Percentiles rank a stretch among this genome's conserved stretches.
These are phyloP conservation scores for Apostichopus californicus DNA, from an alignment of 35 echinoderm and acorn worm species.

Conservation along the genomic window DNA sequence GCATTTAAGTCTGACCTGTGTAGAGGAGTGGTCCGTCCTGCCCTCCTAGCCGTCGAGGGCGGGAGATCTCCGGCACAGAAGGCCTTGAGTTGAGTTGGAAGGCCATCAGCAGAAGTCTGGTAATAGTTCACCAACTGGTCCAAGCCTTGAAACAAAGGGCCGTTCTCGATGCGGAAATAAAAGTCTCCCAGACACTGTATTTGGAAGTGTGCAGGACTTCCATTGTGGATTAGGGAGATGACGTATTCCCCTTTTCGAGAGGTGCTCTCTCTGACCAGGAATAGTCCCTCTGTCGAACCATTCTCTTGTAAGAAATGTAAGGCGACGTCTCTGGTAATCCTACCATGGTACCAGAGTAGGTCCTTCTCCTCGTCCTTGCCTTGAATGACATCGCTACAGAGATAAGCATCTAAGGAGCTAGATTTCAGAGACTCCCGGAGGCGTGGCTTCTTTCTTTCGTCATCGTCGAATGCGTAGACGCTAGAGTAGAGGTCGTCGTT, in stretches of 20 bases:
- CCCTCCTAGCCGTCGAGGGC: conserved; percentile 49
- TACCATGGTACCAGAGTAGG: conserved; percentile 90
- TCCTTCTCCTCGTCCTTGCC: conserved; percentile 83
- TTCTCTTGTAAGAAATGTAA: conserved; percentile 81
- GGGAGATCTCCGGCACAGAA: conserved; percentile 58
- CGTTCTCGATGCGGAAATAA: conserved; percentile 85
- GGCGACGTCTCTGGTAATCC: conserved; percentile 90
- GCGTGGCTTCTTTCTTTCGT: conserved; percentile 24
- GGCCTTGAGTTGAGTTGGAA: conserved; percentile 51
- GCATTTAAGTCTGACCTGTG: conserved; percentile 53
- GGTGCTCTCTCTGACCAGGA: conserved; percentile 85
- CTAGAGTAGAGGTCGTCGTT: conserved; percentile 48
- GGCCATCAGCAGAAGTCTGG: conserved; percentile 44
- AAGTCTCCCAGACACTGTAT: conserved; percentile 91
- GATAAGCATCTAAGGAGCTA: conserved; percentile 67
- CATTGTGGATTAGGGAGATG: conserved; percentile 86
- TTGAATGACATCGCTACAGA: conserved; percentile 64
- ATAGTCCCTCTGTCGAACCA: conserved; percentile 66
- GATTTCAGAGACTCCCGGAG: conserved; percentile 17
- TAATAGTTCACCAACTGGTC: conserved; percentile 64
- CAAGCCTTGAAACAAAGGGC: conserved; percentile 57
- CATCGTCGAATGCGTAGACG: conserved; percentile 34
- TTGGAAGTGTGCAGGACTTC: conserved; percentile 85
- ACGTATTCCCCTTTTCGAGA: conserved; percentile 86
- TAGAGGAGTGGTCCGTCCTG: conserved; percentile 54